Conservation (phyloP, 1,140 invertebrate species). For the Cydia amplana region DNA sequence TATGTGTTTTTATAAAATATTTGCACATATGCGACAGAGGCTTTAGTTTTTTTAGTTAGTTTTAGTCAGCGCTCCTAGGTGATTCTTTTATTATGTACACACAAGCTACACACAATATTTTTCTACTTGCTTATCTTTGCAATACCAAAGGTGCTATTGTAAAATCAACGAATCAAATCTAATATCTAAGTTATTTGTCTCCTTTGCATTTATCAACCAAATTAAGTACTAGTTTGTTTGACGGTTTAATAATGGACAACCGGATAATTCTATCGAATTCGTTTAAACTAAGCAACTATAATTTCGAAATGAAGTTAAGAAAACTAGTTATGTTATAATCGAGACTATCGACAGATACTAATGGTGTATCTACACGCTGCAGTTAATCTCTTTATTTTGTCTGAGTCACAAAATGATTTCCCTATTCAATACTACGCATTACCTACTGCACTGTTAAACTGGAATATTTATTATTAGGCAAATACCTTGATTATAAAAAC, state of each 20-base stretch:
- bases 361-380: background rate
- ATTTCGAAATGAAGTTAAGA: background rate
- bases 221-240: conserved; percentile 27
- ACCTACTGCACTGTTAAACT: background rate
- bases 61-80: no score
- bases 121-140: no score
- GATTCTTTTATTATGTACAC: no score
- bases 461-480: background rate
- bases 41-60: no score
- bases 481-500: no score
- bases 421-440: background rate
- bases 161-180: no score
- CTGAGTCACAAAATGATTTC: conserved; percentile 4
- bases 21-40: no score
- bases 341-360: background rate
- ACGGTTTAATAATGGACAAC: conserved; percentile 31
- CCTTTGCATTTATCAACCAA: conserved; percentile 18
- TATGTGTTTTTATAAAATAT: no score
- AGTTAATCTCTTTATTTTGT: background rate
- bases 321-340: background rate
- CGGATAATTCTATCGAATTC: conserved; percentile 27
- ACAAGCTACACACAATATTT: no score
- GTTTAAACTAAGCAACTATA: background rate
- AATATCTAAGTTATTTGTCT: background rate
- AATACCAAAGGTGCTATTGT: no score